phyloP scores from a whole-genome alignment of 2,888 invertebrate species.

The Trimorus sp. region DNA sequence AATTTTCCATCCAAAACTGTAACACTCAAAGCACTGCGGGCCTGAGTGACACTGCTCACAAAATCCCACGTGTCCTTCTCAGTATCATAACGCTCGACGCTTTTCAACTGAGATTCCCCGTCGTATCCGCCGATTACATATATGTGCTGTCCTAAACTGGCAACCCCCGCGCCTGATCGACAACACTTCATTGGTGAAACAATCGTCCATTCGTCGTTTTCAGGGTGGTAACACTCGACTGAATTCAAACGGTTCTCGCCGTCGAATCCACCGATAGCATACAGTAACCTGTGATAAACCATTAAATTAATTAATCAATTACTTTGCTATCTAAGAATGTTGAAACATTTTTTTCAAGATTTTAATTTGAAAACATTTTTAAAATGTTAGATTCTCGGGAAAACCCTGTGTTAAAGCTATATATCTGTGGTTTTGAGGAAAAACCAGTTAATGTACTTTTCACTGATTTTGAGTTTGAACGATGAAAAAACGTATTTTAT shows the following conservation, averaged over 20 bases:
- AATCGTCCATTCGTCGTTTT: conserved; percentile 93
- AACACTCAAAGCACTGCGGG: conserved; percentile 93
- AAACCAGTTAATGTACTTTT: too few relatives aligned
- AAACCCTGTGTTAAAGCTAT: too few relatives aligned
- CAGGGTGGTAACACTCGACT: conserved; percentile 96
- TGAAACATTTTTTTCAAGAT: background rate
- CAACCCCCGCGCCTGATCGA: conserved; percentile 94
- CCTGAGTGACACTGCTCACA: conserved; percentile 88
- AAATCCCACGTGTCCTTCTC: conserved; percentile 91
- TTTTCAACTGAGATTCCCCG: conserved; percentile 89
- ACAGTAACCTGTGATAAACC: conserved; percentile 81
- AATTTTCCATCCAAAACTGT: conserved; percentile 93
- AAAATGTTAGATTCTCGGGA: too few relatives aligned
- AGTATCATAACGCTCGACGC: conserved; percentile 94
- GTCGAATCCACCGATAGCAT: conserved; percentile 95
- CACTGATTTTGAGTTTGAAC: too few relatives aligned
- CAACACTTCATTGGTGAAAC: conserved; percentile 90
- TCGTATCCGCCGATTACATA: conserved; percentile 98
- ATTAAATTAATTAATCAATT: background rate
- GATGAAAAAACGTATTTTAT: too few relatives aligned
- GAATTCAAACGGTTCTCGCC: conserved; percentile 89
- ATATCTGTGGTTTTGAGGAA: too few relatives aligned
- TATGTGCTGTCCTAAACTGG: conserved; percentile 91
- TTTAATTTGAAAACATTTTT: too few relatives aligned
- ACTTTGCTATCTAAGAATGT: too few relatives aligned